Evolutionary conservation across 2,888 invertebrate species (phyloP).

Genomic region (Limnephilus rhombicus): DNA sequence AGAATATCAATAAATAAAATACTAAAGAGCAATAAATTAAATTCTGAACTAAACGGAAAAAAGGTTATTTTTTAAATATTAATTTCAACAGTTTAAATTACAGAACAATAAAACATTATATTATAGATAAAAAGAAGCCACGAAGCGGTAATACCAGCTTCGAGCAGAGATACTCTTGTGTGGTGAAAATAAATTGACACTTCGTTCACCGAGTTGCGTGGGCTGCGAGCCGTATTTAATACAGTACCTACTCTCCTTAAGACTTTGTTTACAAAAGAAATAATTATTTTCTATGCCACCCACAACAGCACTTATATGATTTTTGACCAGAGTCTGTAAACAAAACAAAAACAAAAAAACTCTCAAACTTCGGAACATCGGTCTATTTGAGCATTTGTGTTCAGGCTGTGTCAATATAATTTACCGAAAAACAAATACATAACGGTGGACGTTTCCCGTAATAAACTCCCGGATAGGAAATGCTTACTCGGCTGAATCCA

Average conservation of each 20-base stretch:
- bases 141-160: not conserved
- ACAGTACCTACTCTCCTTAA: not conserved
- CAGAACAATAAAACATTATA: too few relatives aligned
- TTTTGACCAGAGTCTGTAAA: not conserved
- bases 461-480: not conserved
- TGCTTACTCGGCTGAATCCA: not conserved
- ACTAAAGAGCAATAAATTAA: not conserved
- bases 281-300: not conserved
- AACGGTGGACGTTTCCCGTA: not conserved
- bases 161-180: not conserved
- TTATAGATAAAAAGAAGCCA: not conserved
- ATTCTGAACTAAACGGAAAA: not conserved
- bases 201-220: not conserved
- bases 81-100: too few relatives aligned
- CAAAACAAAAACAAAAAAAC: not conserved
- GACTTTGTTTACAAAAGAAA: not conserved
- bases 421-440: constrained; percentile 8
- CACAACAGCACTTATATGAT: not conserved
- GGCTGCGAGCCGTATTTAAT: not conserved
- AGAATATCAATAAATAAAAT: too few relatives aligned
- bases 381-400: not conserved
- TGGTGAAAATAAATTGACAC: not conserved
- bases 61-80: too few relatives aligned
- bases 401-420: not conserved
- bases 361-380: not conserved